Percentiles rank a stretch among this genome's conserved stretches.
These are phyloP conservation scores for Mormyrus iriodes DNA, from an alignment of 2,113 vertebrate genomes.

Conservation along the genomic window DNA sequence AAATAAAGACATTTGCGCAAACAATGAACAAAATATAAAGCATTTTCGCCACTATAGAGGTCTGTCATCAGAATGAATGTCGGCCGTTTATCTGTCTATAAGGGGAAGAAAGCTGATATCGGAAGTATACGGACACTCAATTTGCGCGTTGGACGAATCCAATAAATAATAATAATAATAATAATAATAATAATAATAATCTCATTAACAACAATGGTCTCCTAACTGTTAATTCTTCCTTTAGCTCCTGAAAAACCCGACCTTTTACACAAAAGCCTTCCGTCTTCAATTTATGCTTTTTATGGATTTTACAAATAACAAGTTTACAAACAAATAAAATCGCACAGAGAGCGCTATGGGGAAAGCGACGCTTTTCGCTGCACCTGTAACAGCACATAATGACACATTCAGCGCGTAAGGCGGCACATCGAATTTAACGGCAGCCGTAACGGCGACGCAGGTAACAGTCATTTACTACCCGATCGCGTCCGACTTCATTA, in stretches of 20 bases:
- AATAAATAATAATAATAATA: not conserved
- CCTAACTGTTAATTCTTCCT: not conserved
- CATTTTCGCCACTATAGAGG: not conserved
- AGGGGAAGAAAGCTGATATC: not conserved
- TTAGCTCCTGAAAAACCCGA: not conserved
- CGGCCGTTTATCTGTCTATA: not conserved
- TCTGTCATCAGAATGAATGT: not conserved
- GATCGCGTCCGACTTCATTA: not conserved
- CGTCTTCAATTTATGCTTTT: not conserved
- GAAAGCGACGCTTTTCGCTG: not conserved
- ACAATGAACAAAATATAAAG: not conserved
- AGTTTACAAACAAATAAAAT: not conserved
- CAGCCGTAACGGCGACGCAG: not conserved
- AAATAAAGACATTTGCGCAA: not conserved
- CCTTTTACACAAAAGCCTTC: not conserved
- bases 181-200: not conserved
- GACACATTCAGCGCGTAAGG: not conserved
- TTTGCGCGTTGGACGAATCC: not conserved
- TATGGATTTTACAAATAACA: not conserved
- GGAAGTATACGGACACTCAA: not conserved
- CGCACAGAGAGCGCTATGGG: not conserved
- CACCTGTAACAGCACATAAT: not conserved
- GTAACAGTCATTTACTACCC: not conserved
- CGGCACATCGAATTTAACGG: not conserved
- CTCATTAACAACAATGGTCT: not conserved